Base-by-base conservation (phyloP, 2,888 invertebrate genomes). In the Tyria jacobaeae region DNA sequence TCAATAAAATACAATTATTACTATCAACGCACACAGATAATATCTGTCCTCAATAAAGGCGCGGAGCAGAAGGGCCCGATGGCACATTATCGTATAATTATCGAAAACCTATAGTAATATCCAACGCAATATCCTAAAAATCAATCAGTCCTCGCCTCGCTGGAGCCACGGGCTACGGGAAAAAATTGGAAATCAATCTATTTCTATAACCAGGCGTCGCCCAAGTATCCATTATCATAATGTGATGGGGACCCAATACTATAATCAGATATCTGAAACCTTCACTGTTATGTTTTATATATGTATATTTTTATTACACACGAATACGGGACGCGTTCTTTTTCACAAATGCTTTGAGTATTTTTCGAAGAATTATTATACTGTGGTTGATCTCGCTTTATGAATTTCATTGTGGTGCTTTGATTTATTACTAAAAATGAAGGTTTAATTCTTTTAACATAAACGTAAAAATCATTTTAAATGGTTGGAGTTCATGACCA, bases 151-250 rank as follows among this genome's bases (percentile, higher is more conserved):
- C 62, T 73, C 75, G 80, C 71, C 73, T 60, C 27, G 53, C 31
- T 66, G 78, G 75, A 79, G 79, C 78, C 78, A 66, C 63, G 68
- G 71, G 57, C 64, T 62, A 64, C 73, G 79, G 78, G 79, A 82
- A 86, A 88, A 88, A 89, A 89, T 86, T 87, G 88, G 81, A 86
- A 89, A 90, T 90, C 90, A 90, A 89, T 90, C 90, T 89, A 90
- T 90, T 86, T 88, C 86, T 88, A 89, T 89, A 88, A 84, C 78
- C 80, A 80, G 80, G 85, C 89, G 89, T 82, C 88, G 81, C 84
- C 78, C 72, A 86, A 89, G 88, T 85, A 79, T 79, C 90, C 83
- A 89, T 90, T 90, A 90, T 82, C 89, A 90, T 89, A 89, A 89
- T 89, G 89, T 80, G 86, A 89, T 89, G 89, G 88, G 81, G 81